A percentile compares a stretch with the other conserved stretches of the same genome.
phyloP scores from a whole-genome alignment of 1,140 invertebrate species.

The Diachasma alloeum region DNA sequence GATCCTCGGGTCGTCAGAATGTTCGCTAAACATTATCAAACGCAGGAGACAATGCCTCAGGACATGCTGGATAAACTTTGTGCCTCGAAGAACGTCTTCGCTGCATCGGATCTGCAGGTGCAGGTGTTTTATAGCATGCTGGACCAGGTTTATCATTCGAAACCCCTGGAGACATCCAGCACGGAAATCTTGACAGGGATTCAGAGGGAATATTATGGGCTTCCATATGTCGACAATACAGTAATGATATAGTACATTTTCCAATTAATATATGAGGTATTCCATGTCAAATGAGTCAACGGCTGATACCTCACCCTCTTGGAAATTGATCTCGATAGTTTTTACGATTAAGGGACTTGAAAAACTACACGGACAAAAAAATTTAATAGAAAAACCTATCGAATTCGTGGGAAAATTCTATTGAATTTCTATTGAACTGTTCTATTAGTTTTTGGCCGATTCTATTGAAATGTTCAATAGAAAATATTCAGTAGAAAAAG shows the following conservation, averaged over 20 bases:
- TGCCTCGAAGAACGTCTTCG: constrained; percentile 85
- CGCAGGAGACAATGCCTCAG: constrained; percentile 83
- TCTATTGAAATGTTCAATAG: no score
- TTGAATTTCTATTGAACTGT: no score
- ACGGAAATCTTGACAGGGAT: constrained; percentile 84
- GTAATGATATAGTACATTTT: no score
- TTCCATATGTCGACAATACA: constrained; percentile 88
- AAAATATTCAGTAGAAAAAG: no score
- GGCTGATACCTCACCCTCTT: no score
- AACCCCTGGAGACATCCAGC: constrained; percentile 68
- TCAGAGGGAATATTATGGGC: constrained; percentile 84
- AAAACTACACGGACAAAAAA: neutral
- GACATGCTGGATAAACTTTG: constrained; percentile 80
- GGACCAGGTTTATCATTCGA: constrained; percentile 89
- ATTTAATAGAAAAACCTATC: no score
- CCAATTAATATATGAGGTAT: neutral
- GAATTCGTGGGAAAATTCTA: no score
- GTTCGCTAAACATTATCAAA: constrained; percentile 93
- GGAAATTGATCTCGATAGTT: no score
- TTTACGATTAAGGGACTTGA: no score
- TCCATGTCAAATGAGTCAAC: no score
- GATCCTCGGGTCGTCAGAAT: constrained; percentile 85
- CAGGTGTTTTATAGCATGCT: constrained; percentile 78
- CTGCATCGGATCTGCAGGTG: constrained; percentile 89
- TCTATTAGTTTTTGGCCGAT: no score